These are phyloP conservation scores for Arnoldichthys spilopterus DNA, from an alignment of 2,797 vertebrate species.

Conservation along the genomic window DNA sequence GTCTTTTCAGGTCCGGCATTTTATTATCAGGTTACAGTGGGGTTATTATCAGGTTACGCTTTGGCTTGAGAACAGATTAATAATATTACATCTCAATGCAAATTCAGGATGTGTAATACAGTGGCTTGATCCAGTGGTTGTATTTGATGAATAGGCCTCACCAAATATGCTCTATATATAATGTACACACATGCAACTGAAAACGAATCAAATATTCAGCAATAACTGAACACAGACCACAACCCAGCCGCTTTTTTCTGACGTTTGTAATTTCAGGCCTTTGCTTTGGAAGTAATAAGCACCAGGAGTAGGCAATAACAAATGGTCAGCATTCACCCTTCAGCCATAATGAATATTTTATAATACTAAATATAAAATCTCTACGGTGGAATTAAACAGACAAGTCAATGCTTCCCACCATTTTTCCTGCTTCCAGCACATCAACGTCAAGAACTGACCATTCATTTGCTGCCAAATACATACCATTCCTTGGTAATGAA, in stretches of 20 bases:
- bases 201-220: not conserved
- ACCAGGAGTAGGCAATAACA: too few relatives aligned
- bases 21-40: constrained; percentile 57
- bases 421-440: too few relatives aligned
- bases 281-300: too few relatives aligned
- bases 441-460: too few relatives aligned
- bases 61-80: constrained; percentile 54
- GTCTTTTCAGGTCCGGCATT: constrained; percentile 56
- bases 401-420: too few relatives aligned
- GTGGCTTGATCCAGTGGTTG: constrained; percentile 31
- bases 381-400: too few relatives aligned
- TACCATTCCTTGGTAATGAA: too few relatives aligned
- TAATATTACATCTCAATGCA: constrained; percentile 46
- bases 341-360: too few relatives aligned
- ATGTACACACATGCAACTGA: not conserved
- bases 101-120: constrained; percentile 35
- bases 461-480: too few relatives aligned
- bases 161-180: not conserved
- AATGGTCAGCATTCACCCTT: too few relatives aligned
- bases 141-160: constrained; percentile 27
- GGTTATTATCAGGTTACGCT: constrained; percentile 57
- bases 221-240: not conserved
- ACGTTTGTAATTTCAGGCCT: not conserved
- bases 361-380: too few relatives aligned
- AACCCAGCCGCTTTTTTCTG: too few relatives aligned